phyloP scores from a whole-genome alignment of 2,113 vertebrate genomes.

The Eupsittula cactorum region DNA sequence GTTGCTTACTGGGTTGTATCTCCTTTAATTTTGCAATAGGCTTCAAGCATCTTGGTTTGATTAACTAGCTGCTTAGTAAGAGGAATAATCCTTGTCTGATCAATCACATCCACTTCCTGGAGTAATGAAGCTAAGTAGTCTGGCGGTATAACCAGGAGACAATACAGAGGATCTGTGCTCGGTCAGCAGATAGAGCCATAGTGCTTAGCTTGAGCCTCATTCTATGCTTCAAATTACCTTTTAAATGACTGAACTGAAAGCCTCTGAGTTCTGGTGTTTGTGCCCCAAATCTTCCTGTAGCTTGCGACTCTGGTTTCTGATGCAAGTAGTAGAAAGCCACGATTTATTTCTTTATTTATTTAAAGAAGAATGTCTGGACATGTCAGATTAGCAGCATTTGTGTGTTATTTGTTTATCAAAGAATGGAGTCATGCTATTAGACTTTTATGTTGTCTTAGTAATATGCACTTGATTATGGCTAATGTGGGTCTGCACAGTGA shows the following conservation, averaged over 20 bases:
- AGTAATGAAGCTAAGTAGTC: neutral
- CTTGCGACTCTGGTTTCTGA: neutral
- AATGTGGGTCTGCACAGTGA: neutral
- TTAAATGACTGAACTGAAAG: conserved; percentile 30
- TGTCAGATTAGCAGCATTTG: neutral
- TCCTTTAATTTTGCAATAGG: neutral
- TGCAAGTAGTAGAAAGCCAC: neutral
- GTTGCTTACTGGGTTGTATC: neutral
- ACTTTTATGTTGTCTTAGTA: neutral
- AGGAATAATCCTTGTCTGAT: neutral
- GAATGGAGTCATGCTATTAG: neutral
- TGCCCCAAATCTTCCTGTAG: neutral
- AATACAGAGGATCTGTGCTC: neutral
- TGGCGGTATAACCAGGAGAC: conserved; percentile 7
- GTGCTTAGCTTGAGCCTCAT: neutral
- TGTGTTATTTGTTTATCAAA: neutral
- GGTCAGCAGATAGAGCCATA: neutral
- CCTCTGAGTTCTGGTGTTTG: neutral
- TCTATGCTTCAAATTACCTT: conserved; percentile 16
- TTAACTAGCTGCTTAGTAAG: neutral
- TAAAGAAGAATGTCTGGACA: neutral
- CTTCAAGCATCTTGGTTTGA: neutral
- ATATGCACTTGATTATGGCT: neutral
- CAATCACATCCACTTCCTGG: neutral
- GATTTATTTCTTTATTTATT: neutral